phyloP scores from a whole-genome alignment of 1,140 invertebrate genomes.

The Meloidogyne floridensis region DNA sequence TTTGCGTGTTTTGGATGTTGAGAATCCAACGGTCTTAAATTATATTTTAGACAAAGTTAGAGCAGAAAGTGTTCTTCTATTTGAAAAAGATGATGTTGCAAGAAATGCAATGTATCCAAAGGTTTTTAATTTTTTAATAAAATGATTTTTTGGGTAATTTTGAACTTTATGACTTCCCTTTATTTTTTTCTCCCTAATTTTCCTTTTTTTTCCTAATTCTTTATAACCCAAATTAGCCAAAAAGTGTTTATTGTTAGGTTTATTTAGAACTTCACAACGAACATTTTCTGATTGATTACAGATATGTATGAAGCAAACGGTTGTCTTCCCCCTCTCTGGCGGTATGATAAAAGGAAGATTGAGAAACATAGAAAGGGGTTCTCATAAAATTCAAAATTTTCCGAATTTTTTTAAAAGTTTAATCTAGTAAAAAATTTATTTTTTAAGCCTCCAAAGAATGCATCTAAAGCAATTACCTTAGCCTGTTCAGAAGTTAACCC shows the following conservation, averaged over 20 bases:
- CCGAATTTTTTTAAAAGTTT: not conserved
- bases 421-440: not conserved
- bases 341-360: too few relatives aligned
- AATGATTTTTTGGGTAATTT: not conserved
- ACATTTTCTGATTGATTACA: too few relatives aligned
- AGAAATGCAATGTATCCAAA: slow-evolving; percentile 46
- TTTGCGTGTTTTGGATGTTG: slow-evolving; percentile 31
- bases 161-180: too few relatives aligned
- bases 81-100: slow-evolving; percentile 52
- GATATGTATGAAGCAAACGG: too few relatives aligned
- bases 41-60: slow-evolving; percentile 32
- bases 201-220: too few relatives aligned
- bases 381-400: too few relatives aligned
- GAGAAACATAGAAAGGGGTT: too few relatives aligned
- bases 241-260: too few relatives aligned
- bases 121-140: slow-evolving; percentile 18
- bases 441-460: slow-evolving; percentile 53
- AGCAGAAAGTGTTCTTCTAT: slow-evolving; percentile 43
- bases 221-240: too few relatives aligned
- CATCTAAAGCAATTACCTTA: slow-evolving; percentile 36
- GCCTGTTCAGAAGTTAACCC: slow-evolving; percentile 44
- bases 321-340: too few relatives aligned
- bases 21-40: slow-evolving; percentile 53
- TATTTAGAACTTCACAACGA: too few relatives aligned
- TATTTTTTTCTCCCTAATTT: too few relatives aligned